Evolutionary conservation across 2,797 vertebrate species (phyloP).

Genomic region (Pagetopsis macropterus): DNA sequence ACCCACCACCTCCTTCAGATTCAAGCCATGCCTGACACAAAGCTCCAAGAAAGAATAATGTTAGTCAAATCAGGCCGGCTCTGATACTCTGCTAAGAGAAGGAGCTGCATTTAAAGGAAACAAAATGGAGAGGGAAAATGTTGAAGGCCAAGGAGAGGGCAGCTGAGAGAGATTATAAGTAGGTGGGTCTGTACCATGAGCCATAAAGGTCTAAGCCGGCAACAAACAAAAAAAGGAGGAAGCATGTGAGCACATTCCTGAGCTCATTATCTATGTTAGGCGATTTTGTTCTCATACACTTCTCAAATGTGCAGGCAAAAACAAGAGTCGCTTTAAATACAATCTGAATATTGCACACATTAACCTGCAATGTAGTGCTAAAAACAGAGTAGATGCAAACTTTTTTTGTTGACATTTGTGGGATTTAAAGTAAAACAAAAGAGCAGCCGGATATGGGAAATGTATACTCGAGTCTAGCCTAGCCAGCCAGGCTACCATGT

Average conservation of each 20-base stretch:
- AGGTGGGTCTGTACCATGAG: constrained; percentile 52
- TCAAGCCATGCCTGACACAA: constrained; percentile 37
- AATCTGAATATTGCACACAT: background rate
- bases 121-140: constrained; percentile 60
- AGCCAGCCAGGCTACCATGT: constrained; percentile 49
- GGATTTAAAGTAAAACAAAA: constrained; percentile 29
- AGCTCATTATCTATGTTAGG: constrained; percentile 49
- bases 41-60: constrained; percentile 29
- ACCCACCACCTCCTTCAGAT: constrained; percentile 14
- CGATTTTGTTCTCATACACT: background rate
- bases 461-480: constrained; percentile 23
- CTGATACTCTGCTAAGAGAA: constrained; percentile 38
- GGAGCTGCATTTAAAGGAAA: constrained; percentile 41
- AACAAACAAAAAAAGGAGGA: constrained; percentile 9
- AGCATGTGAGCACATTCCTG: constrained; percentile 41
- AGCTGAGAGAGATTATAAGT: constrained; percentile 55
- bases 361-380: background rate
- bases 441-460: constrained; percentile 47
- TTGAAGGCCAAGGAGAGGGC: constrained; percentile 47
- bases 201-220: constrained; percentile 58
- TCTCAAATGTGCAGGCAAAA: constrained; percentile 3
- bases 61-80: constrained; percentile 22
- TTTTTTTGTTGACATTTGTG: background rate
- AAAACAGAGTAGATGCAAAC: background rate
- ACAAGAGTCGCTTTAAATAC: background rate